Base-by-base conservation (phyloP, 1,140 invertebrate genomes). In the Zaprionus camerounensis region DNA sequence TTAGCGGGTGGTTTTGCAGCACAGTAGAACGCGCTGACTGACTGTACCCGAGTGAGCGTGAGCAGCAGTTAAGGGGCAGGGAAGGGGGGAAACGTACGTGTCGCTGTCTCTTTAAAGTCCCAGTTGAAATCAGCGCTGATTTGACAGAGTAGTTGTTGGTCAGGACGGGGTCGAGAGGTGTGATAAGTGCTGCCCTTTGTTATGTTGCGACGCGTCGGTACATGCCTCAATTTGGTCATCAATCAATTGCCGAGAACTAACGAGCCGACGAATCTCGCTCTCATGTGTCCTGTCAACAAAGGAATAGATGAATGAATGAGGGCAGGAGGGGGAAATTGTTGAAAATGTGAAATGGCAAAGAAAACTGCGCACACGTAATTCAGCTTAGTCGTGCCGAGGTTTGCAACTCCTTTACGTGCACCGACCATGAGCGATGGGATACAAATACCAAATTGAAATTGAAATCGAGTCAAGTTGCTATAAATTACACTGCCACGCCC, bases 111-210 rank as follows among this genome's bases (percentile, higher is more conserved):
- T 86, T 86, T 80, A 78, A 80, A 82, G 70, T 87, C 83, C 67
- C 69, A 67, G 81, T 57, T 75, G 84, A 72, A 78, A 81, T 80
- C 77, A 67, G 56, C 71, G 80, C 65, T 82, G 82, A 85, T 85
- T 84, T 78, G 77, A 86, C 28, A 1, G n/a, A 17, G 41, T 46
- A 46, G 13, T 5, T 9, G n/a, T 46, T 17, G 41, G 41, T 46
- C 41, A 46, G 15, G 15, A 26, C 51, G 68, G 17, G 62, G 41
- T 46, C 34, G 55, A 55, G 79, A 82, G 78, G 84, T 81, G 85
- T 70, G 84, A 88, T 84, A 88, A 87, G 81, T 88, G 84, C 84
- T 88, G 82, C 78, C 66, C 81, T 64, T 72, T 85, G 79, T 57
- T 71, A 41, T 68, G 22, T 31, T 13, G 24, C 53, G 56, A 13